phyloP scores from a whole-genome alignment of 1,140 invertebrate genomes.

The Drepana arcuata region DNA sequence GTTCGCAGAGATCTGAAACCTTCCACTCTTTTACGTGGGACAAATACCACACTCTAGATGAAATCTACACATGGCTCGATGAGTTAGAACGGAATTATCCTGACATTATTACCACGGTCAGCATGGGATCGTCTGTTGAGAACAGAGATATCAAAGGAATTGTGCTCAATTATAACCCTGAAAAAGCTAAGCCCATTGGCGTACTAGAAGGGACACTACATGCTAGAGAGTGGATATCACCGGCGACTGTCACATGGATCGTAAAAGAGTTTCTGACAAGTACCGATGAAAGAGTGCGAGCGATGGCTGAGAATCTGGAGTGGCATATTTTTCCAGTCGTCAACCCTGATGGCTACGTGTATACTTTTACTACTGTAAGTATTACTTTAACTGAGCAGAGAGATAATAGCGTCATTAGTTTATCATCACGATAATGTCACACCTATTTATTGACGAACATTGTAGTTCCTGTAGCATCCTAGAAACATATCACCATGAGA shows the following conservation, averaged over 20 bases:
- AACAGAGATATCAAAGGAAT: constrained; percentile 77
- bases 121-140: constrained; percentile 75
- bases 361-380: constrained; percentile 73
- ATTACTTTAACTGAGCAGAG: no score
- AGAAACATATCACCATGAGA: no score
- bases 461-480: no score
- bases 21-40: constrained; percentile 55
- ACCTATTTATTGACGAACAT: no score
- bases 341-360: constrained; percentile 83
- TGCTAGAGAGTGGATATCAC: constrained; percentile 85
- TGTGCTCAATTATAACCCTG: constrained; percentile 71
- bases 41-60: constrained; percentile 57
- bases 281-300: constrained; percentile 52
- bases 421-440: no score
- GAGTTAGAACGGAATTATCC: constrained; percentile 47
- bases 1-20: constrained; percentile 9
- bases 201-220: constrained; percentile 78
- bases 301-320: constrained; percentile 74
- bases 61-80: constrained; percentile 70
- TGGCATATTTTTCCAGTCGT: constrained; percentile 76
- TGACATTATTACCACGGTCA: constrained; percentile 62
- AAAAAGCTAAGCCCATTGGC: constrained; percentile 26
- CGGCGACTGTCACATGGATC: constrained; percentile 81
- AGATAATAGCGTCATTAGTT: no score
- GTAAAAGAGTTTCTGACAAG: constrained; percentile 77